These are phyloP conservation scores for Schlechtendalia chinensis DNA, from an alignment of 1,140 invertebrate genomes.

Conservation along the genomic window DNA sequence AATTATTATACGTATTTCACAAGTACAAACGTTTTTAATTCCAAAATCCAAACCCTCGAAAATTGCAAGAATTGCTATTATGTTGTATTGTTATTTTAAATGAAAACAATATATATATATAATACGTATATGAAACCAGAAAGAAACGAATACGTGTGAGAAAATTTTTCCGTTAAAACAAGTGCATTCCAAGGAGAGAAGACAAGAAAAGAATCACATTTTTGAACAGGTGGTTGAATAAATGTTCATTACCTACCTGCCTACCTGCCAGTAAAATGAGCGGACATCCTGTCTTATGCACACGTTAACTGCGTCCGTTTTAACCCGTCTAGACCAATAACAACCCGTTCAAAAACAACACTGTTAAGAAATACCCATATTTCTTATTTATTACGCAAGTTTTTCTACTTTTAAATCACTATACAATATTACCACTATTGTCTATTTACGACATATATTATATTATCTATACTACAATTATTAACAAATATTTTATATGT, in stretches of 20 bases:
- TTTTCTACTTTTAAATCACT: neutral
- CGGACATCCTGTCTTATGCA: slow-evolving; percentile 36
- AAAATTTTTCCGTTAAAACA: slow-evolving; percentile 20
- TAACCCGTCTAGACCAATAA: neutral
- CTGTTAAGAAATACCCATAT: neutral
- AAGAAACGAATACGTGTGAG: slow-evolving; percentile 23
- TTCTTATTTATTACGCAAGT: neutral
- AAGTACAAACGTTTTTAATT: too few species aligned
- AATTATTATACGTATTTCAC: too few species aligned
- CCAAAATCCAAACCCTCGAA: too few species aligned
- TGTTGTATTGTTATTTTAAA: too few species aligned
- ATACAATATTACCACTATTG: neutral
- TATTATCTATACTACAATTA: too few species aligned
- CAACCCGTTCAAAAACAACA: neutral
- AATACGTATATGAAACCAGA: neutral
- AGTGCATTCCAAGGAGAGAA: neutral
- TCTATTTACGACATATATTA: neutral
- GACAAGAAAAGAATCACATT: neutral
- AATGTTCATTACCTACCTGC: slow-evolving; percentile 27
- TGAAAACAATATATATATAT: too few species aligned
- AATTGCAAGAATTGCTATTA: too few species aligned
- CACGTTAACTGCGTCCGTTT: neutral
- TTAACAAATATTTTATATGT: too few species aligned
- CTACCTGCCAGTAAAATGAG: slow-evolving; percentile 38
- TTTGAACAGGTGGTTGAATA: slow-evolving; percentile 49